Evolutionary conservation across 2,797 vertebrate genomes (phyloP).

Genomic region (Podargus strigoides): DNA sequence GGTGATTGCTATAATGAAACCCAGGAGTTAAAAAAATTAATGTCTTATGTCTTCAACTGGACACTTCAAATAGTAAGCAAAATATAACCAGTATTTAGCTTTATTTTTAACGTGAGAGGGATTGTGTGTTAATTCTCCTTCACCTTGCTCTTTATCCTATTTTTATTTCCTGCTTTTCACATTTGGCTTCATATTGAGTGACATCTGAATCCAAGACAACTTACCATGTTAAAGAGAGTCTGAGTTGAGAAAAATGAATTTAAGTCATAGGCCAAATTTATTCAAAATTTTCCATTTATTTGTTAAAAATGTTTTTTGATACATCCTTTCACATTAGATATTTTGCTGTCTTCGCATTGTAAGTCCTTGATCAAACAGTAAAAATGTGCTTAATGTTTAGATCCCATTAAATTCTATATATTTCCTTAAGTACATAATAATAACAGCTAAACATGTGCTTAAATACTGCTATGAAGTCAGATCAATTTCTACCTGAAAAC

Average conservation of each 20-base stretch:
- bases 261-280: not conserved
- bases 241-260: not conserved
- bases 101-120: not conserved
- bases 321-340: not conserved
- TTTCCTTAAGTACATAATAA: not conserved
- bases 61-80: not conserved
- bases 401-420: not conserved
- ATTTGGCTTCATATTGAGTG: not conserved
- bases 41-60: not conserved
- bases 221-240: not conserved
- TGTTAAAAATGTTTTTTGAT: not conserved
- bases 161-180: not conserved
- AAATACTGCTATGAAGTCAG: not conserved
- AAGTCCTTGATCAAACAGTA: not conserved
- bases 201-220: not conserved
- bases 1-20: not conserved
- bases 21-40: not conserved
- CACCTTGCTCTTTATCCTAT: not conserved
- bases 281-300: not conserved
- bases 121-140: not conserved
- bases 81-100: not conserved
- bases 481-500: not conserved
- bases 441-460: not conserved
- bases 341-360: not conserved
- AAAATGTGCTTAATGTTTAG: not conserved